Evolutionary conservation across 2,113 vertebrate genomes (phyloP).

Genomic region (Plecotus auritus): DNA sequence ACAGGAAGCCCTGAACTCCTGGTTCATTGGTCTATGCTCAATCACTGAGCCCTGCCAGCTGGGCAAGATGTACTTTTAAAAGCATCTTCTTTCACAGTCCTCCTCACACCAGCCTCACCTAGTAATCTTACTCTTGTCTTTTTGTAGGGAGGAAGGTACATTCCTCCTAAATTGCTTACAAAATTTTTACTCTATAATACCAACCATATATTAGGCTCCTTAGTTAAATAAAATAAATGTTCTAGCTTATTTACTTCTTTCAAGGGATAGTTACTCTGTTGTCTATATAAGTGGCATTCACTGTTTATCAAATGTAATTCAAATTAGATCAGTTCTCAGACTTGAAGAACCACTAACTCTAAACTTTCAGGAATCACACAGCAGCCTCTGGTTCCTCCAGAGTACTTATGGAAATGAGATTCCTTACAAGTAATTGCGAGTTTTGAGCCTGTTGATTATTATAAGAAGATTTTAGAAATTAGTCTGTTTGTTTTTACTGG

Average conservation of each 20-base stretch:
- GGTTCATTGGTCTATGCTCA: too few relatives aligned
- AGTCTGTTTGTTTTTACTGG: background rate
- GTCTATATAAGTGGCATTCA: background rate
- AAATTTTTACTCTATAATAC: background rate
- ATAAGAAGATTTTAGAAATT: background rate
- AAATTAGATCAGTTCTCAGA: background rate
- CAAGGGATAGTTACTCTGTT: background rate
- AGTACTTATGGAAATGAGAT: background rate
- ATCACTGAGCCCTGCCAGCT: too few relatives aligned
- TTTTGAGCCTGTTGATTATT: background rate
- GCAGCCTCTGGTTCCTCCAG: background rate
- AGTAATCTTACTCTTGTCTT: background rate
- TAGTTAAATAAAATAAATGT: conserved; percentile 2
- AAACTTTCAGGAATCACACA: background rate
- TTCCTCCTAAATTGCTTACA: background rate
- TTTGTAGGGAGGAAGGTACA: background rate
- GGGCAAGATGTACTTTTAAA: background rate
- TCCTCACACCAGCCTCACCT: background rate
- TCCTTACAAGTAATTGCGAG: background rate
- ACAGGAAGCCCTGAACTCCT: too few relatives aligned
- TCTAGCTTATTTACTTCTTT: background rate
- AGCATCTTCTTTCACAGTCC: background rate
- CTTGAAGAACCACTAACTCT: background rate
- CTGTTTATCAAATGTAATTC: background rate
- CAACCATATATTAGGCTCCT: background rate